Conservation (phyloP, 2,797 vertebrate species). For the Loris lydekkerianus region DNA sequence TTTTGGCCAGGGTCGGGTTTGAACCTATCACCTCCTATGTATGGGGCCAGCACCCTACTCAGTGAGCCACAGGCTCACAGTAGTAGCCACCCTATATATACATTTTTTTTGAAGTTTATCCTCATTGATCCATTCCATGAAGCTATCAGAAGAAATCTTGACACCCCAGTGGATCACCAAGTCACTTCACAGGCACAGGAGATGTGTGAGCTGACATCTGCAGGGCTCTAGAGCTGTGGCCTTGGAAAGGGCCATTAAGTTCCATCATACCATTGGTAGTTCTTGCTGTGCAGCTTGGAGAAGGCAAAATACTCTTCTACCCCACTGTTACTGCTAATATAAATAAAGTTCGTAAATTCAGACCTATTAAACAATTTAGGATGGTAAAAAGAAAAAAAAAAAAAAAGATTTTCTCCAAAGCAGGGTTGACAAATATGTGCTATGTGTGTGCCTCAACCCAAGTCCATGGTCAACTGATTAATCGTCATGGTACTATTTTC, state of each 20-base stretch:
- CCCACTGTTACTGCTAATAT: conserved; percentile 93
- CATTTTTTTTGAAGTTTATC: not conserved
- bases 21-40: too few species aligned
- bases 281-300: conserved; percentile 95
- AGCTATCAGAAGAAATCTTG: not conserved
- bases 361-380: not conserved
- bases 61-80: too few species aligned
- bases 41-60: too few species aligned
- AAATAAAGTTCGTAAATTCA: not conserved
- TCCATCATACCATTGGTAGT: conserved; percentile 95
- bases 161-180: not conserved
- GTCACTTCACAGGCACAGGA: not conserved
- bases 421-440: not conserved
- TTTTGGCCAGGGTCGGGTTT: too few species aligned
- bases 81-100: too few species aligned
- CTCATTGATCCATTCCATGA: not conserved
- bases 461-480: not conserved
- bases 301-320: conserved; percentile 95
- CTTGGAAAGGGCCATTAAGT: conserved; percentile 97
- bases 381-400: not conserved
- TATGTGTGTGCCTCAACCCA: not conserved
- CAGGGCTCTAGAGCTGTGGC: conserved; percentile 95
- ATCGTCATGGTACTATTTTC: not conserved
- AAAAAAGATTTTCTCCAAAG: conserved; percentile 18
- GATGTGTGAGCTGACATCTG: conserved; percentile 90